Evolutionary conservation across 2,888 invertebrate species (phyloP).

Genomic region (Ichneumoninae sp.): DNA sequence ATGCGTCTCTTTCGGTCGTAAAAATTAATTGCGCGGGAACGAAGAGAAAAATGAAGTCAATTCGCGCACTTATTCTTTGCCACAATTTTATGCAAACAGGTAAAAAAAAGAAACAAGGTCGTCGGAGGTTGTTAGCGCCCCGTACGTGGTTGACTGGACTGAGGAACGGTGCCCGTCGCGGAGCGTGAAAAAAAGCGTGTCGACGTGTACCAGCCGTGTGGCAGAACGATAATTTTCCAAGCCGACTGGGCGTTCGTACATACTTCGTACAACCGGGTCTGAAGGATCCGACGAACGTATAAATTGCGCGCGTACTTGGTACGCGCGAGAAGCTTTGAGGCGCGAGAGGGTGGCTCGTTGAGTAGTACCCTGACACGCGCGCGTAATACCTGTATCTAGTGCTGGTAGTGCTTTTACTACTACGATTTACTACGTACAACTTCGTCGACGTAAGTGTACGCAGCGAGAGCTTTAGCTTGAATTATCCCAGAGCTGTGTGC

Average conservation of each 20-base stretch:
- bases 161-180: not conserved
- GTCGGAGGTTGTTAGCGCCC: slow-evolving; percentile 16
- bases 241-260: slow-evolving; percentile 31
- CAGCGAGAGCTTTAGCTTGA: slow-evolving; percentile 35
- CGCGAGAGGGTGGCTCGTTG: slow-evolving; percentile 31
- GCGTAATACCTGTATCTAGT: slow-evolving; percentile 27
- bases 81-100: not conserved
- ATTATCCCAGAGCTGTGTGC: slow-evolving; percentile 28
- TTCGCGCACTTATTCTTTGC: not conserved
- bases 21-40: not conserved
- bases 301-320: slow-evolving; percentile 71
- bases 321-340: slow-evolving; percentile 67
- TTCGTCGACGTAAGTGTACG: slow-evolving; percentile 22
- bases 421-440: slow-evolving; percentile 48
- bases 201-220: slow-evolving; percentile 23
- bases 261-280: slow-evolving; percentile 56
- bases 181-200: slow-evolving; percentile 38
- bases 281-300: slow-evolving; percentile 73
- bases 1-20: not conserved
- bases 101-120: not conserved
- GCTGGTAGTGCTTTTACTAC: slow-evolving; percentile 13
- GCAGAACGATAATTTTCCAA: slow-evolving; percentile 47
- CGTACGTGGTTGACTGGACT: slow-evolving; percentile 11
- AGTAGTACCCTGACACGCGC: slow-evolving; percentile 12
- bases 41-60: not conserved